A percentile compares a stretch with the other conserved stretches of the same genome.
Conservation (phyloP, 2,113 vertebrate species). For the Malurus alboscapulatus region DNA sequence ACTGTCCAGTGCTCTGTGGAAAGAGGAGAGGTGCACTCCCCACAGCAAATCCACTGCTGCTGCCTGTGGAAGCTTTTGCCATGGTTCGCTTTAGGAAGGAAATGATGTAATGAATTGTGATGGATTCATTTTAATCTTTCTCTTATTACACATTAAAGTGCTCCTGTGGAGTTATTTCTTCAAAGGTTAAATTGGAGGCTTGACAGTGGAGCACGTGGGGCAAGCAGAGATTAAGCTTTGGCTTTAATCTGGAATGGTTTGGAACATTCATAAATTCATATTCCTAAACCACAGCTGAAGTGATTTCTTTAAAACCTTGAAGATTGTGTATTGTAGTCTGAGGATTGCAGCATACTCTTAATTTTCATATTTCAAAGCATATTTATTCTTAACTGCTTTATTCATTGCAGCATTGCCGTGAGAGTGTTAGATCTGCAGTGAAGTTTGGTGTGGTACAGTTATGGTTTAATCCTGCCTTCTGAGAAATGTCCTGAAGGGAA, state of each 20-base stretch:
- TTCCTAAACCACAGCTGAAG: not conserved
- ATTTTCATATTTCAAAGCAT: not conserved
- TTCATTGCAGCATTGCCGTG: not conserved
- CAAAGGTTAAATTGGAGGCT: not conserved
- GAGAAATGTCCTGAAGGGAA: not conserved
- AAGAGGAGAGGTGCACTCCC: not conserved
- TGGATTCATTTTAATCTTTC: not conserved
- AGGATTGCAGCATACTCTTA: not conserved
- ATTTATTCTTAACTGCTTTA: not conserved
- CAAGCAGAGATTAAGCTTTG: not conserved
- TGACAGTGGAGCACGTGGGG: fast-evolving
- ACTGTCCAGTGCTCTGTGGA: not conserved
- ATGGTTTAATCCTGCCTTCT: not conserved
- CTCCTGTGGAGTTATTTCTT: not conserved
- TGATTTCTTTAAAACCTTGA: not conserved
- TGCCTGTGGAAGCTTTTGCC: not conserved
- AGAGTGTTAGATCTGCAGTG: not conserved
- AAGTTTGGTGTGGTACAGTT: not conserved
- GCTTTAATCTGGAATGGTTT: not conserved
- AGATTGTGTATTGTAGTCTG: not conserved
- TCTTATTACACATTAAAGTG: not conserved
- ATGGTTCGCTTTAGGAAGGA: not conserved
- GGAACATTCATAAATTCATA: not conserved
- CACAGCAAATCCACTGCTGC: not conserved
- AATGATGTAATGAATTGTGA: fast-evolving